A percentile compares a stretch with the other conserved stretches of the same genome.
Conservation (phyloP, 1,140 invertebrate species). For the Cecropterus lyciades region DNA sequence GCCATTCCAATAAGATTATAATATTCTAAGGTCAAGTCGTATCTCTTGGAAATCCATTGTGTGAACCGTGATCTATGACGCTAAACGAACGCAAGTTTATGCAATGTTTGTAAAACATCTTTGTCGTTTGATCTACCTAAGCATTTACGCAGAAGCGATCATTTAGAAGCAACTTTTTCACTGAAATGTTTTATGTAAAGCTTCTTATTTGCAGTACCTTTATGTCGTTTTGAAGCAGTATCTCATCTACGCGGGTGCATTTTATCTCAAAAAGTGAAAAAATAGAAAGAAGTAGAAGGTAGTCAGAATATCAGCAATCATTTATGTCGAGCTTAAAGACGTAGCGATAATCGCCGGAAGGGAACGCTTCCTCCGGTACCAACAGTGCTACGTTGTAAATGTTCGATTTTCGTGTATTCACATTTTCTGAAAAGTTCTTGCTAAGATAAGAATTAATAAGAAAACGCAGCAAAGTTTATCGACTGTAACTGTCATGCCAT, state of each 20-base stretch:
- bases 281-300: constrained; percentile 79
- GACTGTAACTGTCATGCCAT: constrained; percentile 83
- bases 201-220: constrained; percentile 67
- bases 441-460: constrained; percentile 80
- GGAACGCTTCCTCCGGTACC: constrained; percentile 62
- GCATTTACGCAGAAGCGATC: constrained; percentile 76
- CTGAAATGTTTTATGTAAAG: constrained; percentile 61
- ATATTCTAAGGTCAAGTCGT: constrained; percentile 57
- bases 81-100: constrained; percentile 64
- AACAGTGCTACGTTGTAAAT: constrained; percentile 67
- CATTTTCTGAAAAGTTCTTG: constrained; percentile 73
- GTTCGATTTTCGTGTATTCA: constrained; percentile 78
- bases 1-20: constrained; percentile 75
- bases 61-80: constrained; percentile 69
- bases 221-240: constrained; percentile 71
- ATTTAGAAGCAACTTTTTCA: constrained; percentile 68
- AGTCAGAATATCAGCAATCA: constrained; percentile 75
- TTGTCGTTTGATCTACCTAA: constrained; percentile 55
- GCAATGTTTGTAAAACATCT: constrained; percentile 50
- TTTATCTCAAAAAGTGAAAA: constrained; percentile 79
- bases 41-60: constrained; percentile 62
- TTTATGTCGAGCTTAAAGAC: constrained; percentile 72
- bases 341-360: constrained; percentile 71
- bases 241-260: constrained; percentile 78
- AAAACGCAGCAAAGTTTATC: constrained; percentile 82